Conservation (phyloP, 2,797 vertebrate species). For the Buphagus erythrorhynchus region DNA sequence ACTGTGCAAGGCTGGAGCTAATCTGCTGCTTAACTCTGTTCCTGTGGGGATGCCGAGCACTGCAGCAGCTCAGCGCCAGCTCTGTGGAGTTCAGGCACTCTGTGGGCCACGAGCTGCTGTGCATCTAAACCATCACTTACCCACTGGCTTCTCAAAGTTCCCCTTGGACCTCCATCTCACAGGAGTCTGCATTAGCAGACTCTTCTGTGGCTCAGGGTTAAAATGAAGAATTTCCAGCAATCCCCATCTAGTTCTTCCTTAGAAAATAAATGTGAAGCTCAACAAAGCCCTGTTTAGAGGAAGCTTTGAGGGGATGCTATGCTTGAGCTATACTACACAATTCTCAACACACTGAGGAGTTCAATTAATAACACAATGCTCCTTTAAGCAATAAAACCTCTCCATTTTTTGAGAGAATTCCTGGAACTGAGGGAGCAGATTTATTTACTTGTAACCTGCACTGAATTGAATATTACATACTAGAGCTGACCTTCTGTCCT, state of each 20-base stretch:
- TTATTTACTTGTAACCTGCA: background rate
- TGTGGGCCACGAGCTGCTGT: background rate
- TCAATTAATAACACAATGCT: background rate
- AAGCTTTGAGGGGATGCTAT: background rate
- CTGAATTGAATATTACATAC: background rate
- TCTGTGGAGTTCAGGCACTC: background rate
- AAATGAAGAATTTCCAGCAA: background rate
- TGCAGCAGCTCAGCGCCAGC: background rate
- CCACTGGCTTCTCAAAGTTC: background rate
- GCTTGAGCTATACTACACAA: background rate
- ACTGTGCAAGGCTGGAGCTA: background rate
- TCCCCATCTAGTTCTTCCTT: background rate
- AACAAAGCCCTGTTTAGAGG: background rate
- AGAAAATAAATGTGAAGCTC: background rate
- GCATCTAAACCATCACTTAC: background rate
- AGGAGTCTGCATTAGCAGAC: background rate
- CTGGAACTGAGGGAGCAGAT: background rate
- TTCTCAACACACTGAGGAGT: background rate
- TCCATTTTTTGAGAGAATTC: background rate
- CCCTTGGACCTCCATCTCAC: background rate
- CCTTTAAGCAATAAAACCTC: background rate
- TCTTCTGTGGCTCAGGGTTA: background rate
- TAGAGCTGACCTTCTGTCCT: background rate
- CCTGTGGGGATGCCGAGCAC: background rate
- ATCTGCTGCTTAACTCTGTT: slow-evolving; percentile 10